phyloP scores from a whole-genome alignment of 2,113 vertebrate genomes.

The Nanorana parkeri region DNA sequence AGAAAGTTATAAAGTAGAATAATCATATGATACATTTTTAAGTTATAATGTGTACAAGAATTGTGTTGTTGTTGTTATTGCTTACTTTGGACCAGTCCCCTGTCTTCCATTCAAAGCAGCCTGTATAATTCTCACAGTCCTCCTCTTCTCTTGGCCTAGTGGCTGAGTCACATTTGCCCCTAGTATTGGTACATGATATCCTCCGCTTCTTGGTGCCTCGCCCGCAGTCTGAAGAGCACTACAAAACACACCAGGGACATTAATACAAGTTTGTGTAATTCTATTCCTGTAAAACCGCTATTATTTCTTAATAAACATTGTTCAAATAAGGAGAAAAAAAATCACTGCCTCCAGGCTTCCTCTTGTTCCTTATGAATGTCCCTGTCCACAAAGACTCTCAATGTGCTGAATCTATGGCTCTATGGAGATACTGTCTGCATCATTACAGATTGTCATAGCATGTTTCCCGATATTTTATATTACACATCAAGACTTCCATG shows the following conservation, averaged over 20 bases:
- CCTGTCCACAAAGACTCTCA: no score
- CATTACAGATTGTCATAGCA: no score
- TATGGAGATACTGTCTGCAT: no score
- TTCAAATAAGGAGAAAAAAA: not conserved
- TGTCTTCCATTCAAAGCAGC: constrained; percentile 93
- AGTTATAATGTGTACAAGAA: no score
- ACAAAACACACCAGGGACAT: constrained; percentile 48
- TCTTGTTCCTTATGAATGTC: no score
- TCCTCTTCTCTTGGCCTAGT: constrained; percentile 81
- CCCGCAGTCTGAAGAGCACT: constrained; percentile 93
- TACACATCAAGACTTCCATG: no score
- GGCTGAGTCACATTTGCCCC: constrained; percentile 84
- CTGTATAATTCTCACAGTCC: constrained; percentile 85
- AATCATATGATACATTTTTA: no score
- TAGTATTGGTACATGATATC: constrained; percentile 87
- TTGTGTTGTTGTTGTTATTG: no score
- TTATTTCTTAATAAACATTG: not conserved
- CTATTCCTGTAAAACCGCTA: not conserved
- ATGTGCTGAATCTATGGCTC: no score
- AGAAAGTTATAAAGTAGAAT: no score
- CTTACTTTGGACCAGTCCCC: constrained; percentile 96
- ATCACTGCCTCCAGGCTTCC: not conserved
- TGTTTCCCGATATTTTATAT: no score
- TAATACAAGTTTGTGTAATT: not conserved
- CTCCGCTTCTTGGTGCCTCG: constrained; percentile 81